A percentile compares a stretch with the other conserved stretches of the same genome.
These are phyloP conservation scores for Struthidea cinerea DNA, from an alignment of 2,113 vertebrate genomes.

Conservation along the genomic window DNA sequence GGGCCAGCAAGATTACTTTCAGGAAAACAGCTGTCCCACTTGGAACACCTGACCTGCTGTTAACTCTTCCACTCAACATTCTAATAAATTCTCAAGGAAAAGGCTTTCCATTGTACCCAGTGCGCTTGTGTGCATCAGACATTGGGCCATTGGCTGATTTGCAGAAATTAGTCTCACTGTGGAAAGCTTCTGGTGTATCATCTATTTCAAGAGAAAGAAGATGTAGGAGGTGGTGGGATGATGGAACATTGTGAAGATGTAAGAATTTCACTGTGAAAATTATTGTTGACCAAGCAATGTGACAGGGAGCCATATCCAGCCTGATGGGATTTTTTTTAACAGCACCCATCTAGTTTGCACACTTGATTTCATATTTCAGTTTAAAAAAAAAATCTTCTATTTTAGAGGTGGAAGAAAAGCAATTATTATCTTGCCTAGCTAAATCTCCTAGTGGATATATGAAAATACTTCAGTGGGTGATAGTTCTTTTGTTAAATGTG, in stretches of 20 bases:
- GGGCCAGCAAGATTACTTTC: neutral
- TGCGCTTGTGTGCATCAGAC: neutral
- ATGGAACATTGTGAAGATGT: neutral
- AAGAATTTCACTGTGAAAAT: neutral
- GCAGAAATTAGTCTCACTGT: neutral
- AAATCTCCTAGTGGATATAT: neutral
- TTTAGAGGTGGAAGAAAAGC: neutral
- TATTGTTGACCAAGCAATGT: neutral
- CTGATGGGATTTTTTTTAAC: neutral
- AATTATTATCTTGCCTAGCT: neutral
- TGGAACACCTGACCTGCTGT: neutral
- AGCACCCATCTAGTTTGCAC: neutral
- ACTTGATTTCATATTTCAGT: neutral
- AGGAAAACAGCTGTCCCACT: neutral
- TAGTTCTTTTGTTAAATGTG: neutral
- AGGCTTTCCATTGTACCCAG: neutral
- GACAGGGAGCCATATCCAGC: neutral
- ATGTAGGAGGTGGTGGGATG: neutral
- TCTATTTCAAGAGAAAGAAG: neutral
- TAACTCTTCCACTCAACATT: neutral
- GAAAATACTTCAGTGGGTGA: neutral
- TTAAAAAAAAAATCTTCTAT: neutral
- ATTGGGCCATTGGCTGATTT: neutral
- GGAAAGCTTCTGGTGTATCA: neutral
- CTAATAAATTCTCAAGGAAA: neutral